Evolutionary conservation across 2,888 invertebrate species (phyloP), one percentile per base, ranked within the genome.

Genomic region (Lobophora halterata): DNA sequence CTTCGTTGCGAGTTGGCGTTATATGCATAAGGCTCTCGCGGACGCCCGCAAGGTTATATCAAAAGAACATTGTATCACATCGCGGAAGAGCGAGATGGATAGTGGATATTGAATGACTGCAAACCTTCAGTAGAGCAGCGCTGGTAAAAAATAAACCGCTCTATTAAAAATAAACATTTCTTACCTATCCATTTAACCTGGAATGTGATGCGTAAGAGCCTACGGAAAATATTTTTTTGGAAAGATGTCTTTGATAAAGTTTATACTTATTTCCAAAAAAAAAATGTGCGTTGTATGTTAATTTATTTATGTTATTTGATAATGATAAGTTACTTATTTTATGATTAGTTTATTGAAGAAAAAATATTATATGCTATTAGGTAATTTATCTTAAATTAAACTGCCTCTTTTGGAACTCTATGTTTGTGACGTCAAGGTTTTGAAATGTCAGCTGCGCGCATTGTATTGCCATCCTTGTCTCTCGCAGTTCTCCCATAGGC

Each of bases 41-140:
- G 17, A 8, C 5, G 29, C 19, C 18, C 20, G 28, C 32, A 24
- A 36, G 49, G 30, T 44, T 48, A 33, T 44, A 33, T 45, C 46
- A 63, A 59, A 62, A 61, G 65, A 68, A 76, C 71, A 71, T 70
- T 74, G 78, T 79, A 74, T 67, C 70, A 66, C 61, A 65, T 65
- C 49, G 56, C 44, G 71, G 61, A 69, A 68, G 80, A 80, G 68
- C 72, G 78, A 79, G 80, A 82, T 64, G 66, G 69, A 71, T 65
- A 62, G 82, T 64, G 66, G 69, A 71, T 65, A 62, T 55, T 62
- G 64, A 74, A 68, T 71, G 65, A 71, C 57, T 67, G 51, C 33
- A 52, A 67, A 61, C 60, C 64, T 71, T 63, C 37, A 45, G 68
- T 51, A 67, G 66, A 18, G 10, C 13, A 28, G 17, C 5, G 17